Evolutionary conservation across 2,888 invertebrate genomes (phyloP).

Genomic region (Macrophya annulata): DNA sequence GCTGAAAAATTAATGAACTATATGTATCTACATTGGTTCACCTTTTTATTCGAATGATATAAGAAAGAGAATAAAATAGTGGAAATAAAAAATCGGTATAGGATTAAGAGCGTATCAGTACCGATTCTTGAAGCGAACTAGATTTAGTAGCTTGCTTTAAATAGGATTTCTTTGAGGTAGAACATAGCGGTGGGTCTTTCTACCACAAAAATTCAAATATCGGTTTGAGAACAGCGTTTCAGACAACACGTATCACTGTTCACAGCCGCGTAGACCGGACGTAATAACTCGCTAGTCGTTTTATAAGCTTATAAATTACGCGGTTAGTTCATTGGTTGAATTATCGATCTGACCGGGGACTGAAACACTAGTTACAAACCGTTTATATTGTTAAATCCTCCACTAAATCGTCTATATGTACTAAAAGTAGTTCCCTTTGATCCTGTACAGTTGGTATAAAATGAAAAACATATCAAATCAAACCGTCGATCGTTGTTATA

Average conservation of each 20-base stretch:
- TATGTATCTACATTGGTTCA: not conserved
- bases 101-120: constrained; percentile 18
- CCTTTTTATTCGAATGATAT: not conserved
- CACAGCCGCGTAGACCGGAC: constrained; percentile 38
- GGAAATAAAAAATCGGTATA: not conserved
- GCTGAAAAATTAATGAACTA: constrained; percentile 45
- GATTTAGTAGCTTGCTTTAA: constrained; percentile 8
- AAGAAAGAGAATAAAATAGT: not conserved
- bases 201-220: constrained; percentile 39
- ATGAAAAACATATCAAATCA: not conserved
- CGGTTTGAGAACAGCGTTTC: not conserved
- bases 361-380: not conserved
- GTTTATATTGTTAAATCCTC: constrained; percentile 13
- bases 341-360: constrained; percentile 26
- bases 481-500: not conserved
- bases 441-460: not conserved
- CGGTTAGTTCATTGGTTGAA: constrained; percentile 24
- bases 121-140: not conserved
- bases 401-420: not conserved
- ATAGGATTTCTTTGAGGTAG: constrained; percentile 25
- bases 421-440: constrained; percentile 17
- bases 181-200: not conserved
- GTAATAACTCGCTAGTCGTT: constrained; percentile 48
- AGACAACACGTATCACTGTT: constrained; percentile 1
- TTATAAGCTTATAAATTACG: constrained; percentile 51